Base-by-base conservation (phyloP, 1,140 invertebrate genomes). In the Psix sp. region DNA sequence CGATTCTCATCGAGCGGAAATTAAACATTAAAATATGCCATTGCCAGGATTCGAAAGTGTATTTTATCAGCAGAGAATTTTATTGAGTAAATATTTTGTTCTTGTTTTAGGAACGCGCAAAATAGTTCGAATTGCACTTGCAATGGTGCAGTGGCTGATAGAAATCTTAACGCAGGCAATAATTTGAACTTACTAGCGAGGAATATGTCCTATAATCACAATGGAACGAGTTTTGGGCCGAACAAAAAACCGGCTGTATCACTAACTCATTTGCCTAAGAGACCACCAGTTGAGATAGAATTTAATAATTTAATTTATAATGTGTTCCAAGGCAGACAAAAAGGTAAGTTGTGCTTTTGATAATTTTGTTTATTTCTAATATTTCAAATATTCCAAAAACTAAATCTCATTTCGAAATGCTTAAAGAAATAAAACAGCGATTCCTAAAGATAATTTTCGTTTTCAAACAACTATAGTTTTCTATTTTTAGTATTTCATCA, bases 251-350 rank as follows among this genome's bases (percentile, higher is more conserved):
- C 85, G 18, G 83, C 76, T 2, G 85, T 92, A 13, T 84, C 92
- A 20, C 86, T 95, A 56, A 93, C 92, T 33, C 93, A 94, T 81
- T 88, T 96, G 40, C 92, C 93, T 1, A 93, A 94, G 78, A 89
- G 94, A 36, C 94, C 94, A 18, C 93, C 94, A 36, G 94, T 96
- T 21, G 94, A 96, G 82, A 94, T 97, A 62, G 92, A 95, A 86
- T 97, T 96, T 86, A 90, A 89, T 43, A 91, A 96, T 79, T 88
- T 96, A 21, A 92, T 93, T 6, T 96, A 96, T 85, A 94, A 93
- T 14, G 94, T 96, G 9, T 92, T 93, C 43, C 94, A 95, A 76
- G 94, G 94, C 14, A 90, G 93, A 70, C 91, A 91, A 80, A 90
- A 92, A 84, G 93, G 93, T 90, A 72, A 74, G 5, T 6, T 33